phyloP scores from a whole-genome alignment of 1,140 invertebrate genomes.

The Ceratina calcarata region DNA sequence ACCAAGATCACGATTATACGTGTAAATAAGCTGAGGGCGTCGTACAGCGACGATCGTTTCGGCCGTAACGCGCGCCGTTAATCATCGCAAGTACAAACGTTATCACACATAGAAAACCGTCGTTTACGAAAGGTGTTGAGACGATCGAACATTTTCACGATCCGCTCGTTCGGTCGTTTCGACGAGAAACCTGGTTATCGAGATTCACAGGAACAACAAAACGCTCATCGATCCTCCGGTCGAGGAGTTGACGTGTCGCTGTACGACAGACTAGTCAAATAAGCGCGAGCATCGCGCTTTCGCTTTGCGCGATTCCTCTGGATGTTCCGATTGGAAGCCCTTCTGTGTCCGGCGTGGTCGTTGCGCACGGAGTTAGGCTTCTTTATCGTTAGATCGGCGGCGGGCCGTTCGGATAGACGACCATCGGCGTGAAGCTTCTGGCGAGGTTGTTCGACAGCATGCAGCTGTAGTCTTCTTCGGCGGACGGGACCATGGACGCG shows the following conservation, averaged over 20 bases:
- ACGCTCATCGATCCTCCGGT: not conserved
- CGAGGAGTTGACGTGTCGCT: not conserved
- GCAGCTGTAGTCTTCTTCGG: conserved; percentile 92
- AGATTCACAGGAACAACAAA: not conserved
- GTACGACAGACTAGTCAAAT: conserved; percentile 26
- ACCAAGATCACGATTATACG: conserved; percentile 13
- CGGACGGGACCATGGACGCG: conserved; percentile 91
- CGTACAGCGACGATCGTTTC: conserved; percentile 26
- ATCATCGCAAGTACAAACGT: conserved; percentile 12
- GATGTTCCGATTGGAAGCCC: not conserved
- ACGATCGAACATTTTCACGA: not conserved
- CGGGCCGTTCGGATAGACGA: conserved; percentile 93
- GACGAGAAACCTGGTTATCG: not conserved
- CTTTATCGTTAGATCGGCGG: conserved; percentile 87
- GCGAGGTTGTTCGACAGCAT: conserved; percentile 91
- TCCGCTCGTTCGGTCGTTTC: not conserved
- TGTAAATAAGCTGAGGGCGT: not conserved
- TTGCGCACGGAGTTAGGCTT: not conserved
- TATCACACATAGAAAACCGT: conserved; percentile 23
- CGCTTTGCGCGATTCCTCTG: conserved; percentile 16
- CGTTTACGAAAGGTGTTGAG: not conserved
- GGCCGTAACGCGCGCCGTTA: conserved; percentile 15
- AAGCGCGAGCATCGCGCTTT: conserved; percentile 20
- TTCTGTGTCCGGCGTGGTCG: not conserved
- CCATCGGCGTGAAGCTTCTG: conserved; percentile 90